Evolutionary conservation across 2,888 invertebrate genomes (phyloP).

Genomic region (Scaptomyza tumidula): DNA sequence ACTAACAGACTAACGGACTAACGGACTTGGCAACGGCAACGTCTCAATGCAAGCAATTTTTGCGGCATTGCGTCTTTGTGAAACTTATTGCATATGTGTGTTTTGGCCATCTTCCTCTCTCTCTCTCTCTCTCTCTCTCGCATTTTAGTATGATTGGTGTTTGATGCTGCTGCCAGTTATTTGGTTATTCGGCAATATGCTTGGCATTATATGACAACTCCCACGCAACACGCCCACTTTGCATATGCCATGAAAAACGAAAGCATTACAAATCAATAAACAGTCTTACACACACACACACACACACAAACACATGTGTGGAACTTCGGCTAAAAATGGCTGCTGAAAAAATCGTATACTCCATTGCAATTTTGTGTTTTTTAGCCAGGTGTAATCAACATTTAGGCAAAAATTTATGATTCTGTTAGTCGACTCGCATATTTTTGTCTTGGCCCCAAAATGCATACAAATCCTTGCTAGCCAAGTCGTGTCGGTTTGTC

Average conservation of each 20-base stretch:
- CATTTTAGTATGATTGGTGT: conserved; percentile 29
- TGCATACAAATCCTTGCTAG: conserved; percentile 31
- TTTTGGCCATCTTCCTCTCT: conserved; percentile 2
- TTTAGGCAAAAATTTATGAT: conserved; percentile 54
- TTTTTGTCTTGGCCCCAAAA: conserved; percentile 6
- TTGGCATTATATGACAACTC: conserved; percentile 52
- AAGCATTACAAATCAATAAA: conserved; percentile 64
- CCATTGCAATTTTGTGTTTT: background rate
- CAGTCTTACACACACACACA: conserved; percentile 5
- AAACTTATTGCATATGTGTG: conserved; percentile 40
- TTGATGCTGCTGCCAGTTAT: conserved; percentile 24
- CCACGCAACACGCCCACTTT: conserved; percentile 30
- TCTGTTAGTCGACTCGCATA: conserved; percentile 10
- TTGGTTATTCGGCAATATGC: conserved; percentile 58
- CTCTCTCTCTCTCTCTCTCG: conserved; percentile 11
- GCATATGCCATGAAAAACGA: conserved; percentile 59
- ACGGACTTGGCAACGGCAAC: conserved; percentile 37
- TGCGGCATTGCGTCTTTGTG: conserved; percentile 50
- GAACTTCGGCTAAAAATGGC: conserved; percentile 33
- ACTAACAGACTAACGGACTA: background rate
- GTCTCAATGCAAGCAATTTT: conserved; percentile 13
- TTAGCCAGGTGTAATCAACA: conserved; percentile 48
- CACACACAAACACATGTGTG: conserved; percentile 9
- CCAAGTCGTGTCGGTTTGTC: no score
- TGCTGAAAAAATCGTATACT: conserved; percentile 36